A percentile compares a stretch with the other conserved stretches of the same genome.
Conservation (phyloP, 2,888 invertebrate species). For the Noctua pronuba region DNA sequence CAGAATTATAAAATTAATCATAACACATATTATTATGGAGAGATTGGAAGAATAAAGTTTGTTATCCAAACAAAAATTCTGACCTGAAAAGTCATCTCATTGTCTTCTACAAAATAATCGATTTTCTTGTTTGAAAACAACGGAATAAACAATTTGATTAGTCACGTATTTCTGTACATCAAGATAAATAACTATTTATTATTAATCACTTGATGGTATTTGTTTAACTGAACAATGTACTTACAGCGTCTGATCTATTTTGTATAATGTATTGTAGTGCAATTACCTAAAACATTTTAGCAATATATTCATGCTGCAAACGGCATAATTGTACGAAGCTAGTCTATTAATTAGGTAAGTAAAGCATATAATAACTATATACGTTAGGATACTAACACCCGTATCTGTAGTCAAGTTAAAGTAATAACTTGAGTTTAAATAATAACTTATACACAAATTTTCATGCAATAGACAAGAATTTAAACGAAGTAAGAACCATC, state of each 20-base stretch:
- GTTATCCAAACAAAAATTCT: conserved; percentile 34
- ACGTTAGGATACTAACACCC: background rate
- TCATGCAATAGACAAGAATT: background rate
- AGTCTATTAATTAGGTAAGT: background rate
- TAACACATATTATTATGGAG: conserved; percentile 11
- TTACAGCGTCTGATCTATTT: conserved; percentile 34
- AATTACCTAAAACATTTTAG: conserved; percentile 40
- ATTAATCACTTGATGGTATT: conserved; percentile 40
- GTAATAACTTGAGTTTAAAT: background rate
- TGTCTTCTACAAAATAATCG: conserved; percentile 9
- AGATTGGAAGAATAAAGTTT: conserved; percentile 13
- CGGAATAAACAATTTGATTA: conserved; percentile 31
- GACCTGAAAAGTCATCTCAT: conserved; percentile 8
- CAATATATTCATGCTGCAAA: conserved; percentile 33
- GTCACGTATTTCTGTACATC: conserved; percentile 5
- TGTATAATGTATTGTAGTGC: conserved; percentile 49
- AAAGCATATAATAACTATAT: background rate
- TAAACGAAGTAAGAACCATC: background rate
- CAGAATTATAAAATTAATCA: conserved; percentile 15
- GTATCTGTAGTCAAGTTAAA: background rate
- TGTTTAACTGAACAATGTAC: conserved; percentile 34
- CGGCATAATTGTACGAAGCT: background rate
- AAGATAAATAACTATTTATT: conserved; percentile 22
- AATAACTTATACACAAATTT: too few species aligned
- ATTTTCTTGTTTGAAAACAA: conserved; percentile 36